Percentiles rank a stretch among this genome's conserved stretches.
Evolutionary conservation across 1,140 invertebrate species (phyloP).

Genomic region (Cardiocondyla obscurior): DNA sequence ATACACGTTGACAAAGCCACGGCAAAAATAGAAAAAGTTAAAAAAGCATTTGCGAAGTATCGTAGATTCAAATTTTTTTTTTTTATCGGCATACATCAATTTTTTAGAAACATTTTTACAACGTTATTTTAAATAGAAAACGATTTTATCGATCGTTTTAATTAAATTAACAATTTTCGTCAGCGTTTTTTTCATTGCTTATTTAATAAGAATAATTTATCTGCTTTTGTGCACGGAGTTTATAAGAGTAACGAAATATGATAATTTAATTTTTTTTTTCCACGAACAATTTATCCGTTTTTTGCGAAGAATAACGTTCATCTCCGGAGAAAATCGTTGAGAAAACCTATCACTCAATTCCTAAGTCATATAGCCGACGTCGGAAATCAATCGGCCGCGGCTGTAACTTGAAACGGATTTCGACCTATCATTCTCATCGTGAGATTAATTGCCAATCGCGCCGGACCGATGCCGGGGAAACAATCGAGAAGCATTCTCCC

Average conservation of each 20-base stretch:
- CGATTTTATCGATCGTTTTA: not conserved
- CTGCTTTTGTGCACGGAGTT: not conserved
- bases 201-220: not conserved
- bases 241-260: not conserved
- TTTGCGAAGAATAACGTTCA: not conserved
- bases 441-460: conserved; percentile 14
- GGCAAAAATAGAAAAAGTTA: not conserved
- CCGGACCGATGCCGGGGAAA: not conserved
- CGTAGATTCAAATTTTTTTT: not conserved
- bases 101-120: not conserved
- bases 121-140: not conserved
- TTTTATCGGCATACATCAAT: not conserved
- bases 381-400: conserved; percentile 25
- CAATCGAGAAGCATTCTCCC: not conserved
- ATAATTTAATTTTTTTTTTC: not conserved
- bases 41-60: not conserved
- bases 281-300: not conserved
- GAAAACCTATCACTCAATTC: not conserved
- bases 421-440: not conserved
- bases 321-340: not conserved
- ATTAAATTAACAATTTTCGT: conserved; percentile 4
- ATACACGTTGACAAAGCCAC: not conserved
- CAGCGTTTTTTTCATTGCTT: not conserved
- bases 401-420: not conserved
- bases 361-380: not conserved